Percentiles rank a stretch among this genome's conserved stretches.
phyloP scores from a whole-genome alignment of 2,888 invertebrate genomes.

The Entomobrya proxima region DNA sequence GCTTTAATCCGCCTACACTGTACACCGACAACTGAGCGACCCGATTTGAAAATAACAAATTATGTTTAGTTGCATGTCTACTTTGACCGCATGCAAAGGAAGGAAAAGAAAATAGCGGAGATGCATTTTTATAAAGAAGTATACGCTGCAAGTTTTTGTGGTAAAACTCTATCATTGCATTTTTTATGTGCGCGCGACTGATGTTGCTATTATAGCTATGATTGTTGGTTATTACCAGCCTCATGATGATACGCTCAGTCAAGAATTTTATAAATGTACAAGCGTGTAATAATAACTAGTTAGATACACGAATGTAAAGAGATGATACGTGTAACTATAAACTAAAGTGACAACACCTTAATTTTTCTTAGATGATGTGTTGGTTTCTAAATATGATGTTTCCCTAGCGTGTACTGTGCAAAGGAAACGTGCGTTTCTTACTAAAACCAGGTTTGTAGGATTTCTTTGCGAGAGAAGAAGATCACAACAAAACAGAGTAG shows the following conservation, averaged over 20 bases:
- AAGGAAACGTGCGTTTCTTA: not conserved
- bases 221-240: not conserved
- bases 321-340: not conserved
- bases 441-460: conserved; percentile 56
- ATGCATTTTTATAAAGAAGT: not conserved
- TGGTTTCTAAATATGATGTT: conserved; percentile 10
- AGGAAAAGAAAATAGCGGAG: not conserved
- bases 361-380: conserved; percentile 6
- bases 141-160: not conserved
- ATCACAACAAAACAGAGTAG: not conserved
- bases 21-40: conserved; percentile 29
- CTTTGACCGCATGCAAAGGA: conserved; percentile 32
- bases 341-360: conserved; percentile 33
- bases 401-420: not conserved
- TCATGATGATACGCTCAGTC: not conserved
- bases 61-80: conserved; percentile 13
- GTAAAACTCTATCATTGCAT: not conserved
- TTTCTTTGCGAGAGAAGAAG: not conserved
- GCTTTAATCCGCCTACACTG: not conserved
- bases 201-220: not conserved
- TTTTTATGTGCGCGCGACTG: not conserved
- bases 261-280: not conserved
- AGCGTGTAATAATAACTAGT: conserved; percentile 19
- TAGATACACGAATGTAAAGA: too few species aligned
- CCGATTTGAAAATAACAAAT: conserved; percentile 27